Conservation (phyloP, 2,113 vertebrate genomes). For the Herpetotheres cachinnans region DNA sequence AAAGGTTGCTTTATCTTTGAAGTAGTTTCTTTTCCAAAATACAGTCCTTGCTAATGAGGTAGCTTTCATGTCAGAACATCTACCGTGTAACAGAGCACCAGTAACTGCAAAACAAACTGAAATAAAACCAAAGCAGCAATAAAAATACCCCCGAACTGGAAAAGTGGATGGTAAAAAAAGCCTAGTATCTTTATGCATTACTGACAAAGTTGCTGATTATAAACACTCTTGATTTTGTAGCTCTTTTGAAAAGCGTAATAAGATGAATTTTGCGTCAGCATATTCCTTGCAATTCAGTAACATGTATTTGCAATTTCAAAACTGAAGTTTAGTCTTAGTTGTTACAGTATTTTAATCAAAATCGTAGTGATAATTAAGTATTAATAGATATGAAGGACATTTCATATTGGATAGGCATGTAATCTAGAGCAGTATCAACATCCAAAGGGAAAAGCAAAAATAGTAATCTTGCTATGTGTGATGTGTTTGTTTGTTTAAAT, state of each 20-base stretch:
- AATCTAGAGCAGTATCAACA: not conserved
- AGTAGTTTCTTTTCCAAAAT: slow-evolving; percentile 27
- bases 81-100: not conserved
- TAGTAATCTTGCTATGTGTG: not conserved
- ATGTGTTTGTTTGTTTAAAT: slow-evolving; percentile 36
- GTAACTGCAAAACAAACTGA: slow-evolving; percentile 19
- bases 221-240: not conserved
- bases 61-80: slow-evolving; percentile 45
- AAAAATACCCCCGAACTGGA: not conserved
- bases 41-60: slow-evolving; percentile 50
- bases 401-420: not conserved
- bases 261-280: not conserved
- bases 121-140: slow-evolving; percentile 4
- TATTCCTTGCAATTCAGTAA: not conserved
- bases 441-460: slow-evolving; percentile 8
- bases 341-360: not conserved
- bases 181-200: not conserved
- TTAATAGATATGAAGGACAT: not conserved
- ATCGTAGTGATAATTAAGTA: not conserved
- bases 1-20: slow-evolving; percentile 44
- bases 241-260: not conserved
- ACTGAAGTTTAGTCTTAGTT: not conserved
- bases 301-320: not conserved
- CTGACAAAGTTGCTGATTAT: not conserved
- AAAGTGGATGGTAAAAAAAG: not conserved